These are phyloP conservation scores for Hyaena hyaena DNA, from an alignment of 2,113 vertebrate genomes.

Conservation along the genomic window DNA sequence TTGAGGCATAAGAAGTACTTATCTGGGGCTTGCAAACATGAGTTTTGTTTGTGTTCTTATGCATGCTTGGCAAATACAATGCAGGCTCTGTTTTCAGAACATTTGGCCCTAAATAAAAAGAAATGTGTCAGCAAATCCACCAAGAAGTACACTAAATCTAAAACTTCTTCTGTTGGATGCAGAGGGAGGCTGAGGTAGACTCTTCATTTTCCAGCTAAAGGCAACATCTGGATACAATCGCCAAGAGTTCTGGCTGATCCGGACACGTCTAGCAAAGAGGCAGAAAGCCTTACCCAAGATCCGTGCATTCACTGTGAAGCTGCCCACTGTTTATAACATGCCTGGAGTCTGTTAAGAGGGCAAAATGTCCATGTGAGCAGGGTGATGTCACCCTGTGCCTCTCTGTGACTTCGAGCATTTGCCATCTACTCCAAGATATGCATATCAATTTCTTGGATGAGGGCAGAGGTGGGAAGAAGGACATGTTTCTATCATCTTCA, in stretches of 20 bases:
- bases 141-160: constrained; percentile 42
- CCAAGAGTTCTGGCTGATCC: not conserved
- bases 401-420: not conserved
- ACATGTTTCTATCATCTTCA: not conserved
- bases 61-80: constrained; percentile 66
- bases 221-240: constrained; percentile 48
- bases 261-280: not conserved
- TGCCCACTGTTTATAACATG: not conserved
- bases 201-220: constrained; percentile 50
- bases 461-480: not conserved
- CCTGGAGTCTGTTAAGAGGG: not conserved
- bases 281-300: not conserved
- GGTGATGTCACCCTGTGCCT: not conserved
- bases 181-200: constrained; percentile 31
- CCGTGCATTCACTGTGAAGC: not conserved
- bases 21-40: constrained; percentile 49
- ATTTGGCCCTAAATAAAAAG: constrained; percentile 64
- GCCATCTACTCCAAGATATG: not conserved
- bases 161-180: constrained; percentile 13
- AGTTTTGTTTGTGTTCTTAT: constrained; percentile 72
- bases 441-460: not conserved
- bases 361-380: not conserved
- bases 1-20: constrained; percentile 53
- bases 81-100: constrained; percentile 62
- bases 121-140: constrained; percentile 57